A percentile compares a stretch with the other conserved stretches of the same genome.
Evolutionary conservation across 2,113 vertebrate genomes (phyloP).

Genomic region (Egretta garzetta): DNA sequence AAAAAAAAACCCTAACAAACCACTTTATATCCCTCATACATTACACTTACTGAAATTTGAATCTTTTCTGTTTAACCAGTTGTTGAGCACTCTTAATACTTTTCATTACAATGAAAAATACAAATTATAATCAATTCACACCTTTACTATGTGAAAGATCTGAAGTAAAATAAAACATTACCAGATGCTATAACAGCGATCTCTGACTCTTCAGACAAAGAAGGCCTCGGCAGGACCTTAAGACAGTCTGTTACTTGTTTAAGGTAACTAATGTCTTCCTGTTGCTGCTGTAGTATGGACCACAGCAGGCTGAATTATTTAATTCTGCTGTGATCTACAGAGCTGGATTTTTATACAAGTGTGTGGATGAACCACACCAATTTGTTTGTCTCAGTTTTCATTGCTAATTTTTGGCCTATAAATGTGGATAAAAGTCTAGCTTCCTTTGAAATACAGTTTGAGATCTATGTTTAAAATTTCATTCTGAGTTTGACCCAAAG

Average conservation of each 20-base stretch:
- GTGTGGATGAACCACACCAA: neutral
- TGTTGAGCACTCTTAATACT: neutral
- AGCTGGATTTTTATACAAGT: neutral
- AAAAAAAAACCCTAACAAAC: too few relatives aligned
- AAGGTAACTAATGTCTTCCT: neutral
- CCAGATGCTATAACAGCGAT: neutral
- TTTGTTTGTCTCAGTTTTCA: neutral
- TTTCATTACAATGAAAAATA: neutral
- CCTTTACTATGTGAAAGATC: neutral
- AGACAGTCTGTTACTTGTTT: neutral
- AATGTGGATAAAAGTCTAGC: neutral
- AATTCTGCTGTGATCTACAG: neutral
- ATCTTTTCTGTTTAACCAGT: neutral
- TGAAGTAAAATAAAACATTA: neutral
- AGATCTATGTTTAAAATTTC: neutral
- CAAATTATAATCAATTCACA: neutral
- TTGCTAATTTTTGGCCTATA: neutral
- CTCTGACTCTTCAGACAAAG: neutral
- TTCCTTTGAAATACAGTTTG: neutral
- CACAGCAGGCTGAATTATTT: neutral
- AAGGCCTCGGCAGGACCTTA: neutral
- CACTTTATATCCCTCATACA: neutral
- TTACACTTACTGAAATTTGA: neutral
- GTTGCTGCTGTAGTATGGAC: neutral
- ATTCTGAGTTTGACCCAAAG: neutral